Percentiles rank a stretch among this genome's conserved stretches.
phyloP scores from a whole-genome alignment of 2,888 invertebrate genomes.

The Acanthosepion esculentum region DNA sequence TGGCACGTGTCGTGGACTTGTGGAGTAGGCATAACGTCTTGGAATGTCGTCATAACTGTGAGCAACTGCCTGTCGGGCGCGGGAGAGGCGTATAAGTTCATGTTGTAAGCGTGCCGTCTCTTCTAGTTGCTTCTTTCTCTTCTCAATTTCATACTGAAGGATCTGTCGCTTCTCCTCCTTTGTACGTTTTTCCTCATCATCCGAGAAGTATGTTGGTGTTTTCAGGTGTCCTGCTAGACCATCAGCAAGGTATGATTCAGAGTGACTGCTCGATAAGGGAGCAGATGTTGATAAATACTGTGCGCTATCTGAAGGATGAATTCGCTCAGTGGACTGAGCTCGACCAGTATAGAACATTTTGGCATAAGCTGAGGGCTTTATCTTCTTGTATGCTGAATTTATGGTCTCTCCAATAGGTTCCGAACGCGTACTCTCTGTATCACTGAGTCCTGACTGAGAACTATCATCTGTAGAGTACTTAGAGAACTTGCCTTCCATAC shows the following conservation, averaged over 20 bases:
- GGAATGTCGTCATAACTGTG: slow-evolving; percentile 70
- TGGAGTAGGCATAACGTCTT: slow-evolving; percentile 53
- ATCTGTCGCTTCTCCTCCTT: slow-evolving; percentile 79
- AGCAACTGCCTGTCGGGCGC: slow-evolving; percentile 64
- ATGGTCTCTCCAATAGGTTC: slow-evolving; percentile 60
- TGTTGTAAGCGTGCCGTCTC: slow-evolving; percentile 78
- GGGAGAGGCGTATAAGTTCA: slow-evolving; percentile 75
- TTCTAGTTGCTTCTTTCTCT: slow-evolving; percentile 79
- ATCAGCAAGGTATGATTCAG: slow-evolving; percentile 56
- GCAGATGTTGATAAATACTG: slow-evolving; percentile 47
- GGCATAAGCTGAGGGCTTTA: slow-evolving; percentile 63
- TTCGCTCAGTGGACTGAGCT: slow-evolving; percentile 54
- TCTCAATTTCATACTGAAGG: slow-evolving; percentile 80
- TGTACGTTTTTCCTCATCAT: slow-evolving; percentile 77
- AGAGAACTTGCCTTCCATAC: slow-evolving; percentile 51
- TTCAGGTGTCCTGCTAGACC: slow-evolving; percentile 51
- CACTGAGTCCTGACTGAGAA: slow-evolving; percentile 69
- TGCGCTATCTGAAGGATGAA: slow-evolving; percentile 10
- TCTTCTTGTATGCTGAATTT: slow-evolving; percentile 58
- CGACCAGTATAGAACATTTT: slow-evolving; percentile 62
- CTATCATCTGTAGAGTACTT: slow-evolving; percentile 68
- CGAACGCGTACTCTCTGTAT: slow-evolving; percentile 69
- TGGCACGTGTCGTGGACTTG: slow-evolving; percentile 59
- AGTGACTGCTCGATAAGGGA: slow-evolving; percentile 56
- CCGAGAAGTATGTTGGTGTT: slow-evolving; percentile 57